Base-by-base conservation (phyloP, 2,113 vertebrate genomes). In the Bos javanicus region DNA sequence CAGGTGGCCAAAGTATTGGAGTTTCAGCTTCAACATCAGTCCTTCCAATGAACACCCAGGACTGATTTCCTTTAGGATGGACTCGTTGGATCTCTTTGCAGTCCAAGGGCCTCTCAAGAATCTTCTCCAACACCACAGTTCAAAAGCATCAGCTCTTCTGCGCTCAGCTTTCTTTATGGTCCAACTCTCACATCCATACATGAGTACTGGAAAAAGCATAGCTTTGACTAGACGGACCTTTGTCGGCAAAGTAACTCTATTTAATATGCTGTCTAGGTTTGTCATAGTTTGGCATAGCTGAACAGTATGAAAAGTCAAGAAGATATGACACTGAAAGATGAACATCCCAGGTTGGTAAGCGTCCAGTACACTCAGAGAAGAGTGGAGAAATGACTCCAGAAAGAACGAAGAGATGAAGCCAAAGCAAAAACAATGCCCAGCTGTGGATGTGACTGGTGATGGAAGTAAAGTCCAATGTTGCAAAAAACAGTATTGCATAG, bases 181-280 rank as follows among this genome's bases (percentile, higher is more conserved):
- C 2, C 67, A 23, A 39, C 17, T 71, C n/a, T 36, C n/a, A 39
- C 67, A 23, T 71, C 9, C 64, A 71, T 36, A 36, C n/a, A 3
- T 3, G 67, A 39, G 0, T 0, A 71, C 19, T 71, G 67, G n/a
- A 11, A 71, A 36, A 23, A 36, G 19, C 19, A 23, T 39, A 71
- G n/a, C n/a, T 71, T 71, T 23, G 67, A 71, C 67, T 71, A 71
- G 19, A 39, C 1, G 0, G 19, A 71, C 9, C 9, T 71, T 71
- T 36, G 67, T 39, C 0, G 0, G 19, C 19, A 21, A 39, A 39
- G n/a, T 12, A 71, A 39, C 2, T 0, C 67, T 39, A 39, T 39
- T 71, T 39, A 39, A 39, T 23, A 71, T 71, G 19, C 19, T 6
- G 19, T 36, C 67, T 71, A 12, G 67, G 67, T 39, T 23, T 36